Base-by-base conservation (phyloP, 1,140 invertebrate species). In the Micrasema minimum region DNA sequence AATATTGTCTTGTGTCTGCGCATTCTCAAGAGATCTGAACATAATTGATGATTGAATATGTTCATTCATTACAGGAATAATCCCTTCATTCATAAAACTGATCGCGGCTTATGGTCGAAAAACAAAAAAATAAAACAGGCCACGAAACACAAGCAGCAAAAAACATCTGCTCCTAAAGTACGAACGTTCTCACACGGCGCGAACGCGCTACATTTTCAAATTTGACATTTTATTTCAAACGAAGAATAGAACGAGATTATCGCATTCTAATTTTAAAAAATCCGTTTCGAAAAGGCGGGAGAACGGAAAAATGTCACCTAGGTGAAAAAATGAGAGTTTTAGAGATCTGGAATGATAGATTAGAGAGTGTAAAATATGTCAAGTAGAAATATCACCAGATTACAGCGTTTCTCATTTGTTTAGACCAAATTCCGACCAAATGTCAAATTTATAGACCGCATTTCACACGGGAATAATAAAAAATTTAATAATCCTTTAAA, bases 51-150 rank as follows among this genome's bases (percentile, higher is more conserved):
- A 66, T 66, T 66, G 64, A 66, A 66, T 38, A 26, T 38, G 45
- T 66, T 66, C 64, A 66, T 66, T 66, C 64, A 66, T 66, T 53
- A 51, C 46, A 20, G 10, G 35, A 66, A 66, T 66, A 66, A 66
- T 66, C 64, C 46, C n/a, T 38, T 53, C 64, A 53, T 66, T 66
- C 64, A 66, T 66, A 53, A 64, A 53, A 37, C 38, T 38, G 64
- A 66, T 14, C 45, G 22, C 46, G 9, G 64, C 38, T 66, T 66
- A 50, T 23, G 48, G 45, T 37, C 10, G 23, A 26, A 62, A 46
- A 59, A 41, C 37, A 43, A 22, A 26, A 6, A 22, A 22, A 59
- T 26, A 59, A 57, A 59, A 43, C 35, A 20, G 7, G 22, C 22
- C 6, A 22, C 6, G n/a, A n/a, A 37, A 22, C 16, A 41, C 55